Evolutionary conservation across 2,797 vertebrate genomes (phyloP).

Genomic region (Muscicapa striata): DNA sequence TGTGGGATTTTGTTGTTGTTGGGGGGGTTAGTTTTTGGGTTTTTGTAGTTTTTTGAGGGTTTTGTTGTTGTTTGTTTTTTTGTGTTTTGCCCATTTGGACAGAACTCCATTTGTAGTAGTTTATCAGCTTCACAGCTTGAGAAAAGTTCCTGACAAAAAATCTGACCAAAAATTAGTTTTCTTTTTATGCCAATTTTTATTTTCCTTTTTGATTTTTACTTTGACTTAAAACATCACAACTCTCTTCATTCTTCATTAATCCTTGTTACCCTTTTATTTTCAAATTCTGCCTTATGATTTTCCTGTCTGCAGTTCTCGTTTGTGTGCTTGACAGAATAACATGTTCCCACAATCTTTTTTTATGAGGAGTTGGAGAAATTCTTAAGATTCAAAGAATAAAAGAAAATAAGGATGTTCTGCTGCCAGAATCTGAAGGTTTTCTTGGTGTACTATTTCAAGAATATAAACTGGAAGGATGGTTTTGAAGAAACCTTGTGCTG

Average conservation of each 20-base stretch:
- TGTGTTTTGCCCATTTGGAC: too few relatives aligned
- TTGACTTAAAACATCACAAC: neutral
- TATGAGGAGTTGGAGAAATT: neutral
- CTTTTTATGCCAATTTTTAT: neutral
- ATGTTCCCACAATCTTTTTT: neutral
- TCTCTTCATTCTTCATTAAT: neutral
- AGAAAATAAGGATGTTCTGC: neutral
- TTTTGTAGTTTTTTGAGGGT: too few relatives aligned
- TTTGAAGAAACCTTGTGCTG: conserved; percentile 20
- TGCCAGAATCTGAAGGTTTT: neutral
- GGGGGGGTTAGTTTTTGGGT: neutral
- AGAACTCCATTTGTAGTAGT: neutral
- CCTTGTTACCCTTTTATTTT: neutral
- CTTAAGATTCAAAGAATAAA: neutral
- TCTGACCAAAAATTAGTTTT: neutral
- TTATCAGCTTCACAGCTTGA: neutral
- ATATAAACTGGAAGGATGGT: neutral
- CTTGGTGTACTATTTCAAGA: conserved; percentile 4
- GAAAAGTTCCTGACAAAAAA: neutral
- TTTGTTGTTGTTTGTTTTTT: neutral
- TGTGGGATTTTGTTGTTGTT: neutral
- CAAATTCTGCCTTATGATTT: neutral
- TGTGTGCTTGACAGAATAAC: neutral
- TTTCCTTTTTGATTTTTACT: neutral
- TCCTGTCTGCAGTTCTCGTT: neutral